phyloP scores from a whole-genome alignment of 2,797 vertebrate genomes.

The Acropternis orthonyx region DNA sequence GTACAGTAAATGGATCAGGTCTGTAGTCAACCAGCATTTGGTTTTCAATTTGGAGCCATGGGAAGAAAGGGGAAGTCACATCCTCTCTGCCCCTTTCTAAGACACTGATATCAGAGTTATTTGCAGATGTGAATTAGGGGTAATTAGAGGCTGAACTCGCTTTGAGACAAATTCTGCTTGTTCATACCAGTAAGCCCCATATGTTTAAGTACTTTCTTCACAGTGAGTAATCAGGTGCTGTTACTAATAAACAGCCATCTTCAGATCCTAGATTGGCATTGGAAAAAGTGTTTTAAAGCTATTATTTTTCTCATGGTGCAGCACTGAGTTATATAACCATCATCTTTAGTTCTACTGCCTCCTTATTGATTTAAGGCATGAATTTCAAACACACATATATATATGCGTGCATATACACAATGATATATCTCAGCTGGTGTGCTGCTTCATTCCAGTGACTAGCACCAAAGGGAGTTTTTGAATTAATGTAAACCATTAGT shows the following conservation, averaged over 20 bases:
- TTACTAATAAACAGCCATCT: neutral
- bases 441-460: neutral
- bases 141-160: neutral
- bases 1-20: neutral
- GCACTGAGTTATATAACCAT: neutral
- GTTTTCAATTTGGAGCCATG: neutral
- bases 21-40: neutral
- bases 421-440: constrained; percentile 2
- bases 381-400: neutral
- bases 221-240: neutral
- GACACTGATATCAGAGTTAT: neutral
- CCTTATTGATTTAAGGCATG: neutral
- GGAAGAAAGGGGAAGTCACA: neutral
- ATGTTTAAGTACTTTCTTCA: neutral
- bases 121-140: neutral
- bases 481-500: constrained; percentile 49
- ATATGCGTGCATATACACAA: neutral
- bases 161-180: neutral
- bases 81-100: neutral
- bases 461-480: constrained; percentile 27
- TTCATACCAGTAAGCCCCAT: neutral
- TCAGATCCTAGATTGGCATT: neutral
- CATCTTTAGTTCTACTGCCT: neutral
- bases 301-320: neutral
- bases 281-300: neutral